Percentiles rank a stretch among this genome's conserved stretches.
Evolutionary conservation across 2,888 invertebrate genomes (phyloP).

Genomic region (Drosophila hamatofila): DNA sequence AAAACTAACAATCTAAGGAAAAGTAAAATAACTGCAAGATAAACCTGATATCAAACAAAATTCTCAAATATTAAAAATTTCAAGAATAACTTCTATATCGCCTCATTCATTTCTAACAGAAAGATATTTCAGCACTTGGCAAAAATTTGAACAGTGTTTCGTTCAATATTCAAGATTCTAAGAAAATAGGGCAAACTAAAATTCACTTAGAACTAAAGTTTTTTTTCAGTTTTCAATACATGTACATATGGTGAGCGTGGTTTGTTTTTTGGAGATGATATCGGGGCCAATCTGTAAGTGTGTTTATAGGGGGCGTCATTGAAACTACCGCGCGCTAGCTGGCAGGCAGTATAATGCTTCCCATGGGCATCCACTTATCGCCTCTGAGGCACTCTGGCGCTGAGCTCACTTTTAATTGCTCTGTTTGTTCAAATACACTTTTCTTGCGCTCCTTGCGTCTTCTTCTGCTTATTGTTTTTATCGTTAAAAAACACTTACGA

Average conservation of each 20-base stretch:
- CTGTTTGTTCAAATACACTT: constrained; percentile 56
- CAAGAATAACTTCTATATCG: no score
- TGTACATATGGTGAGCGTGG: constrained; percentile 4
- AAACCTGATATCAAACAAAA: no score
- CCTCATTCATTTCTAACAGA: no score
- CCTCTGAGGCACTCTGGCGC: constrained; percentile 33
- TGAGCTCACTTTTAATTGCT: constrained; percentile 65
- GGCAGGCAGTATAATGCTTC: constrained; percentile 46
- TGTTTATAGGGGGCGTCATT: constrained; percentile 57
- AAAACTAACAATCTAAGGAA: no score
- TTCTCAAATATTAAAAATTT: no score
- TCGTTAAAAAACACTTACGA: constrained; percentile 66
- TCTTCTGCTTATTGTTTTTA: constrained; percentile 15
- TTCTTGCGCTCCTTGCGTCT: neutral
- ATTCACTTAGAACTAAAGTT: no score
- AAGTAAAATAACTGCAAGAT: no score
- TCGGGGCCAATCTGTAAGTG: constrained; percentile 39
- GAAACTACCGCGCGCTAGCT: constrained; percentile 50
- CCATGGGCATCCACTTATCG: constrained; percentile 57
- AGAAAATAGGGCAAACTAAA: neutral
- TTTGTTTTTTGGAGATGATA: constrained; percentile 26
- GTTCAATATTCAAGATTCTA: neutral
- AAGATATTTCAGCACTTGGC: no score
- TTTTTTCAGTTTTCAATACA: neutral
- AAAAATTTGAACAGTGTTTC: neutral